These are phyloP conservation scores for Dryobotodes eremita DNA, from an alignment of 2,888 invertebrate species.

Conservation along the genomic window DNA sequence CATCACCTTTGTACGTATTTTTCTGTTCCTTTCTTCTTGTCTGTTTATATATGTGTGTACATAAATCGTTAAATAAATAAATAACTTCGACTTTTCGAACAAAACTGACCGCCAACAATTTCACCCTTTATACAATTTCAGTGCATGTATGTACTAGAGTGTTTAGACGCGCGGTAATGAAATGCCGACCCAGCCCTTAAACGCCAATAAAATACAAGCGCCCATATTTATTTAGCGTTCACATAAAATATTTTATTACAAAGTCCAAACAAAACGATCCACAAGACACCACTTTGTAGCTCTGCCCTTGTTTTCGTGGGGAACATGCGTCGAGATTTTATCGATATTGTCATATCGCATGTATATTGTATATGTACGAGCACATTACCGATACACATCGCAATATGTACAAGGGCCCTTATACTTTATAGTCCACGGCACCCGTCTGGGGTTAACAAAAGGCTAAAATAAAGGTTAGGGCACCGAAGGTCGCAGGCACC, in stretches of 20 bases:
- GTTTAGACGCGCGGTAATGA: constrained; percentile 59
- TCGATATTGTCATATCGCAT: constrained; percentile 67
- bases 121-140: constrained; percentile 29
- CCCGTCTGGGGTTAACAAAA: constrained; percentile 60
- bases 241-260: constrained; percentile 68
- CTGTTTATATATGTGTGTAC: no score
- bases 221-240: constrained; percentile 59
- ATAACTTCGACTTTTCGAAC: neutral
- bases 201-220: constrained; percentile 63
- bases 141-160: constrained; percentile 37
- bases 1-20: no score
- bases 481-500: constrained; percentile 51
- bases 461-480: constrained; percentile 56
- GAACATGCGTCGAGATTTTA: constrained; percentile 61
- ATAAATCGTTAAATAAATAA: no score
- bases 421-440: constrained; percentile 47
- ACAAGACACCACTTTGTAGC: constrained; percentile 61
- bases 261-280: constrained; percentile 61
- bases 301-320: constrained; percentile 61
- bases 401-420: constrained; percentile 53
- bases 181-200: constrained; percentile 60
- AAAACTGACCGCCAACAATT: neutral
- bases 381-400: constrained; percentile 51
- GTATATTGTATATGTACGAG: constrained; percentile 45
- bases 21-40: no score